Base-by-base conservation (phyloP, 2,797 vertebrate species). In the Spinus pinus region DNA sequence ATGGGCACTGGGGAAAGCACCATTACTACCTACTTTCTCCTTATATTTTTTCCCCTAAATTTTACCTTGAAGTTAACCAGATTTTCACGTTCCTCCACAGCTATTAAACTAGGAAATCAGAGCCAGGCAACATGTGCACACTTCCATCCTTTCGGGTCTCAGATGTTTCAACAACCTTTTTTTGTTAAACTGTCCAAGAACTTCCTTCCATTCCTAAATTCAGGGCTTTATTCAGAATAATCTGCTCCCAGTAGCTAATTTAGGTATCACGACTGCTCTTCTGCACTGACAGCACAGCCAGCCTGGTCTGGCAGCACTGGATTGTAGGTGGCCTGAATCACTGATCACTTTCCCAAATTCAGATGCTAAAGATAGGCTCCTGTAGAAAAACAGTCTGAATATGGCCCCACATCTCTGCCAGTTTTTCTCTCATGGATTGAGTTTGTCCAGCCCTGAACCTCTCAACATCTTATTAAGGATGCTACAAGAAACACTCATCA, bases 301-400 rank as follows among this genome's bases (percentile, higher is more conserved):
- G 91, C 91, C 89, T 37, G 96, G 96, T 96, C 96, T 96, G 96
- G 96, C 95, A 96, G 87, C 0, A 0, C 72, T 91, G 85, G 88
- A 64, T 96, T 94, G 95, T 95, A 96, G 95, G 96, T 96, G 96
- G 94, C 96, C 96, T 96, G 95, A 95, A 95, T 96, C 95, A 96
- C 94, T 96, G 96, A 96, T 93, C 93, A 83, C 85, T 96, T 83
- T 94, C 90, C 92, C 82, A 86, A 95, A 95, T 49, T 94, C 86
- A 80, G 83, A 92, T 91, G 87, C 95, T 96, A 94, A 95, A 95
- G 95, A 96, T 94, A 96, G 95, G 75, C 27, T 91, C 42, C 69
- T 78, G 82, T 24, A 91, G 82, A 94, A 94, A 94, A 94, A 69
- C 86, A 94, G 64, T 22, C 69, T 88, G 93, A 91, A 86, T 81